Evolutionary conservation across 2,888 invertebrate species (phyloP).

Genomic region (Sepioteuthis lessoniana): DNA sequence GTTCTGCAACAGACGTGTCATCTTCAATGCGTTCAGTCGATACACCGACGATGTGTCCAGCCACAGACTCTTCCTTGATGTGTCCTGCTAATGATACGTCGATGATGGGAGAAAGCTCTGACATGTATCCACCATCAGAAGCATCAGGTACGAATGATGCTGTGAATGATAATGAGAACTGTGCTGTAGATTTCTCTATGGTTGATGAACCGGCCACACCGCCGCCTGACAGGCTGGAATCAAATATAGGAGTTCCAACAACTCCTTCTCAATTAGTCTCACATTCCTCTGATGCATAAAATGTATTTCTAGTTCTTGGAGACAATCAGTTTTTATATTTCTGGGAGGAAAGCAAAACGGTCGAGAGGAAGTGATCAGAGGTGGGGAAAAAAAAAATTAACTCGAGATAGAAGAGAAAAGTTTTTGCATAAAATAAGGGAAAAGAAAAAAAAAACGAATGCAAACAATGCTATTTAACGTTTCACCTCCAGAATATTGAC

Average conservation of each 20-base stretch:
- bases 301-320: constrained; percentile 35
- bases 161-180: neutral
- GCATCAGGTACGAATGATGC: neutral
- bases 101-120: neutral
- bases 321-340: neutral
- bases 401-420: too few species aligned
- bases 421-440: too few species aligned
- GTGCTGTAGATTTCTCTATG: constrained; percentile 44
- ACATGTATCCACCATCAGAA: neutral
- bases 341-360: neutral
- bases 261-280: constrained; percentile 37
- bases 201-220: neutral
- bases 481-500: neutral
- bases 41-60: constrained; percentile 1
- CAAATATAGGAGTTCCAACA: neutral
- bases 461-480: too few species aligned
- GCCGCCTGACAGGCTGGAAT: constrained; percentile 35
- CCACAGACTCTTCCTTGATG: neutral
- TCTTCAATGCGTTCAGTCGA: neutral
- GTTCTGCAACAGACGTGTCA: neutral
- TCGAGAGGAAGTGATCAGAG: neutral
- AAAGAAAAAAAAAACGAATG: too few species aligned
- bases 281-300: constrained; percentile 46
- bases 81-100: neutral
- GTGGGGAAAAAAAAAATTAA: neutral